These are phyloP conservation scores for Neomorphus geoffroyi DNA, from an alignment of 2,797 vertebrate species.

Conservation along the genomic window DNA sequence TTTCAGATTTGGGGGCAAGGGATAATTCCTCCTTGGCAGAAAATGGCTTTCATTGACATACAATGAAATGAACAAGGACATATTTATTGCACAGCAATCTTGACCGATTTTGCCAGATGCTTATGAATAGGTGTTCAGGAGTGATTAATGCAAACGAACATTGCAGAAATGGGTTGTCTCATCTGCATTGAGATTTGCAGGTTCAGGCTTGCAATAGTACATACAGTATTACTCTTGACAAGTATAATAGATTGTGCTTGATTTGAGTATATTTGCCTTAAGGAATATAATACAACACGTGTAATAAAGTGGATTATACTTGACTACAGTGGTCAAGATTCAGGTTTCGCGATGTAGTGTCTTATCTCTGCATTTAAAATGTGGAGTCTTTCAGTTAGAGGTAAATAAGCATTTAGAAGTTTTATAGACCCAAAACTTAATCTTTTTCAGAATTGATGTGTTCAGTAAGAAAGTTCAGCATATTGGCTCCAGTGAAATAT, in stretches of 20 bases:
- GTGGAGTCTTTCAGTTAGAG: background rate
- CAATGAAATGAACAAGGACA: background rate
- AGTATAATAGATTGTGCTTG: background rate
- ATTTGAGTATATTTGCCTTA: background rate
- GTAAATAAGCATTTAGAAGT: background rate
- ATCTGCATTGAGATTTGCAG: background rate
- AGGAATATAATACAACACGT: background rate
- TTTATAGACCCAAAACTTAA: background rate
- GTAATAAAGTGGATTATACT: background rate
- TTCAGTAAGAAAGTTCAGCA: background rate
- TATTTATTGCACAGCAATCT: background rate
- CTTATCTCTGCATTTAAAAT: background rate
- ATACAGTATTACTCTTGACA: background rate
- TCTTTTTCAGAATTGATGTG: background rate
- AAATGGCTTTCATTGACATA: background rate
- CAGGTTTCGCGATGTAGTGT: background rate
- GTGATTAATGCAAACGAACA: background rate
- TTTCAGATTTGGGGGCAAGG: background rate
- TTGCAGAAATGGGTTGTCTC: background rate
- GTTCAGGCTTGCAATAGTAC: background rate
- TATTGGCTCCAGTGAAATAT: background rate
- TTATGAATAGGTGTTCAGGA: background rate
- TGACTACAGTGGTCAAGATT: background rate
- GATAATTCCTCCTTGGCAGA: background rate
- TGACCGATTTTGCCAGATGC: background rate